Percentiles rank a stretch among this genome's conserved stretches.
Conservation (phyloP, 2,797 vertebrate species). For the Pipistrellus nathusii region DNA sequence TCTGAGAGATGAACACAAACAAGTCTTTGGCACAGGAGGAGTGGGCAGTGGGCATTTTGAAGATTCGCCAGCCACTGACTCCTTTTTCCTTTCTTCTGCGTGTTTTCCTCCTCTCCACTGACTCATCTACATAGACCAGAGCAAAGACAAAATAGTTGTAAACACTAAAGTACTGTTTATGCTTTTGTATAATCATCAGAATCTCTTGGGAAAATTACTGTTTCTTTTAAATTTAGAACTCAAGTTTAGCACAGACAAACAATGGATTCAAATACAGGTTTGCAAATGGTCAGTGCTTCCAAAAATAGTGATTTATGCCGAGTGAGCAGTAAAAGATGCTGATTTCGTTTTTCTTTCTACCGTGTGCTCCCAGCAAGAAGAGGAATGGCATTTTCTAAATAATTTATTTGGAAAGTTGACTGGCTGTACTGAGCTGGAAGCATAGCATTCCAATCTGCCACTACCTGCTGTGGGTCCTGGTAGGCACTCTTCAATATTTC, state of each 20-base stretch:
- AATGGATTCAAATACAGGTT: neutral
- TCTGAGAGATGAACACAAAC: neutral
- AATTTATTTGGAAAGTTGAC: slow-evolving; percentile 24
- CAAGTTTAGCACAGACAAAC: neutral
- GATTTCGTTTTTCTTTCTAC: slow-evolving; percentile 24
- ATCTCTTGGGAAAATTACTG: neutral
- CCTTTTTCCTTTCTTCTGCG: neutral
- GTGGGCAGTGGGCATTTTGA: neutral
- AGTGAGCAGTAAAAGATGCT: neutral
- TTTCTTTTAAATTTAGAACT: neutral
- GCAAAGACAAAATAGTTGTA: neutral
- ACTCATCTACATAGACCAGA: neutral
- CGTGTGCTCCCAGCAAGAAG: neutral
- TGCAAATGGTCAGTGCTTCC: neutral
- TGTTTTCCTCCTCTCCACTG: neutral
- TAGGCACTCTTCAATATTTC: slow-evolving; percentile 41
- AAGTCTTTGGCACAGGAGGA: neutral
- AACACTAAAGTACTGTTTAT: neutral
- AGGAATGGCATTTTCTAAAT: slow-evolving; percentile 42
- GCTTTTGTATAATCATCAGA: neutral
- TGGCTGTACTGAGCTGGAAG: neutral
- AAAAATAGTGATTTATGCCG: neutral
- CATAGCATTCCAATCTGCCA: neutral
- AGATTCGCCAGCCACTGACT: neutral
- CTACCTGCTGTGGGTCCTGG: neutral